A percentile compares a stretch with the other conserved stretches of the same genome.
phyloP scores from a whole-genome alignment of 1,140 invertebrate species.

The Bombus pyrosoma region DNA sequence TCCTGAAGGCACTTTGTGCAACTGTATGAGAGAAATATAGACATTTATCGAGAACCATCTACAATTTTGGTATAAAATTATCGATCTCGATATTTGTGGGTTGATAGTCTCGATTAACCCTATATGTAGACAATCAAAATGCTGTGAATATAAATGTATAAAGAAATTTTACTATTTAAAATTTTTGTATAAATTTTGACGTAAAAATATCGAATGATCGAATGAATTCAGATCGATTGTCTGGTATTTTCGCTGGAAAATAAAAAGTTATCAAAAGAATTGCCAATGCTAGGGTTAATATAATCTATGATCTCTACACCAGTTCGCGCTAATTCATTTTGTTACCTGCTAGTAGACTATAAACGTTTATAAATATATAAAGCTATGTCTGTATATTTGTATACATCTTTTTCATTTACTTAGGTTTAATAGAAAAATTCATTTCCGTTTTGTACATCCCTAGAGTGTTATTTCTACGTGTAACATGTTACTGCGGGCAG shows the following conservation, averaged over 20 bases:
- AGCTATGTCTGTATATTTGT: constrained; percentile 56
- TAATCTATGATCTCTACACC: not conserved
- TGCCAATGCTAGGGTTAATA: not conserved
- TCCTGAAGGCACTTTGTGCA: constrained; percentile 18
- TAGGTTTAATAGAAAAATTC: constrained; percentile 53
- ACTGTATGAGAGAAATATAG: not conserved
- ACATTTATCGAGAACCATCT: too few relatives aligned
- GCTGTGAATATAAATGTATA: too few relatives aligned
- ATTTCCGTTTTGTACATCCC: constrained; percentile 65
- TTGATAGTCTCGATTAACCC: not conserved
- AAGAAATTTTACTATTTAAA: not conserved
- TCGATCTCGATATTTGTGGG: not conserved
- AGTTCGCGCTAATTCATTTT: not conserved
- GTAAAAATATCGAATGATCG: not conserved
- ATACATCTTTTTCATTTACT: constrained; percentile 47
- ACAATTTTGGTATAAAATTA: not conserved
- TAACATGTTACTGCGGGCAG: constrained; percentile 22
- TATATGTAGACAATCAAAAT: not conserved
- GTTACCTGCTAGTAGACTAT: constrained; percentile 22
- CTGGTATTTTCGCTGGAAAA: not conserved
- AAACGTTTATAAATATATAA: constrained; percentile 65
- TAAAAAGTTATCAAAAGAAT: not conserved
- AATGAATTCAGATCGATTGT: not conserved
- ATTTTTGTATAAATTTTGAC: not conserved
- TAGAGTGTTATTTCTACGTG: constrained; percentile 56